phyloP scores from a whole-genome alignment of 2,113 vertebrate species.

The Heptranchias perlo region DNA sequence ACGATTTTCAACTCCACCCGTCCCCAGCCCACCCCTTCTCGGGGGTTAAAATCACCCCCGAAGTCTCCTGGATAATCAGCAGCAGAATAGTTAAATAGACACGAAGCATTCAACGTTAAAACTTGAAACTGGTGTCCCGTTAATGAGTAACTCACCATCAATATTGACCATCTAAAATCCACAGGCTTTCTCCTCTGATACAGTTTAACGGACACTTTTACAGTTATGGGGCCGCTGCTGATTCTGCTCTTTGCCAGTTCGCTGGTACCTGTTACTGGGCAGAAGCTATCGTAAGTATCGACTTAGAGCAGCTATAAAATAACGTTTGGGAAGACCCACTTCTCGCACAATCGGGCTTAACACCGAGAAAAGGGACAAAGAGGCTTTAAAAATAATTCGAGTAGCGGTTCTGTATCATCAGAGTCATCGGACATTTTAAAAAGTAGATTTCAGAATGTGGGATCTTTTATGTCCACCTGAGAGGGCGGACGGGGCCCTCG shows the following conservation, averaged over 20 bases:
- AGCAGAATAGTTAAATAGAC: background rate
- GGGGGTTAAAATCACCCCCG: too few relatives aligned
- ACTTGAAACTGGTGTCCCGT: background rate
- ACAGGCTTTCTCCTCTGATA: background rate
- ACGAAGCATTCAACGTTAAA: background rate
- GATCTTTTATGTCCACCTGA: background rate
- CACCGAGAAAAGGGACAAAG: background rate
- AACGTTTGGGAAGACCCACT: background rate
- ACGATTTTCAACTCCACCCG: too few relatives aligned
- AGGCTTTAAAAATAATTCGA: background rate
- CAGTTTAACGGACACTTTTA: background rate
- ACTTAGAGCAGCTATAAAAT: background rate
- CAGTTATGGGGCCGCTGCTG: background rate
- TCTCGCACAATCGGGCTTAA: background rate
- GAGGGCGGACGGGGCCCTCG: background rate
- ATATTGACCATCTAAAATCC: background rate
- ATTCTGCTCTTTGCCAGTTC: background rate
- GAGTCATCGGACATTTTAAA: background rate
- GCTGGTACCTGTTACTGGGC: conserved; percentile 42
- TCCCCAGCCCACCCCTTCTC: too few relatives aligned
- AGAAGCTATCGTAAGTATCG: conserved; percentile 55
- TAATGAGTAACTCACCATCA: background rate
- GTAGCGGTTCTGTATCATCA: too few relatives aligned
- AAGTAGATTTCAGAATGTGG: background rate
- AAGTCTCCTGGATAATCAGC: background rate